Conservation (phyloP, 2,888 invertebrate genomes). For the Lithophane ornitopus region DNA sequence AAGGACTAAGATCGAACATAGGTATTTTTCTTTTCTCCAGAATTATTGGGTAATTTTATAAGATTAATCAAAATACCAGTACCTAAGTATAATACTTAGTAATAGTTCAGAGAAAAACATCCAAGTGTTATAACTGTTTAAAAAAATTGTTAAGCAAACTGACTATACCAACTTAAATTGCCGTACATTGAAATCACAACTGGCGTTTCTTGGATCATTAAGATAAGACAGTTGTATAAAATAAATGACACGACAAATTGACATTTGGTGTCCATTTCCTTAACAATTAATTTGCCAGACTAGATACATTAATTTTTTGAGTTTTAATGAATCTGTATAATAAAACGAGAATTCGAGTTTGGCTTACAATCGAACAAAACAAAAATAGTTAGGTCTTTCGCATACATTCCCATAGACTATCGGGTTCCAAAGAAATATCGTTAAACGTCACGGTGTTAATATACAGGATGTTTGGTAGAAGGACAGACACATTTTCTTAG, state of each 20-base stretch:
- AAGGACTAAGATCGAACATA: neutral
- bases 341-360: neutral
- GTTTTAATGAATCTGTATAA: neutral
- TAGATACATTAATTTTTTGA: neutral
- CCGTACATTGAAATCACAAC: neutral
- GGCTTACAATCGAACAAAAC: constrained; percentile 1
- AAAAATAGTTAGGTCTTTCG: neutral
- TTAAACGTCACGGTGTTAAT: neutral
- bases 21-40: neutral
- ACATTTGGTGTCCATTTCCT: neutral
- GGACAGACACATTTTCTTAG: too few species aligned
- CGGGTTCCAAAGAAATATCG: neutral
- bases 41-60: neutral
- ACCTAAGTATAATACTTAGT: neutral
- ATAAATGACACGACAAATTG: neutral
- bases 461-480: too few species aligned
- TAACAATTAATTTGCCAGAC: neutral
- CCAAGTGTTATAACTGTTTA: neutral
- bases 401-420: neutral
- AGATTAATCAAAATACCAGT: neutral
- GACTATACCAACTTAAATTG: neutral
- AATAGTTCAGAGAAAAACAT: neutral
- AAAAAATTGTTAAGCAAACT: neutral
- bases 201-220: neutral
- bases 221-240: neutral